A percentile compares a stretch with the other conserved stretches of the same genome.
Conservation (phyloP, 2,113 vertebrate genomes). For the Corythoichthys intestinalis region DNA sequence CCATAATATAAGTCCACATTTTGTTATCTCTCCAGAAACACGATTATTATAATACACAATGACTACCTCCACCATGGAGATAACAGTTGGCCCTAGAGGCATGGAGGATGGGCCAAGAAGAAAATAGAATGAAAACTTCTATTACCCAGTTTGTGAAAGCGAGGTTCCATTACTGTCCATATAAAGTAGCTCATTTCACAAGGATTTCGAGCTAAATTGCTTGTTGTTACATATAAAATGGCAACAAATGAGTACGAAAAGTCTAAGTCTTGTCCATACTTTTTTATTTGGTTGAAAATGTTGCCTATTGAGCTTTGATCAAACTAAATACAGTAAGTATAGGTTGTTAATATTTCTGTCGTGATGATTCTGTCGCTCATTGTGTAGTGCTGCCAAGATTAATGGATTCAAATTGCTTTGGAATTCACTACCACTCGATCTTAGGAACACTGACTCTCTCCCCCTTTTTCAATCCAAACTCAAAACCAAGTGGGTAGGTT, state of each 20-base stretch:
- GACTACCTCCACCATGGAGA: constrained; percentile 1
- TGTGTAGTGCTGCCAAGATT: too few relatives aligned
- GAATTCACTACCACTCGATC: too few relatives aligned
- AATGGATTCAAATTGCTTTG: too few relatives aligned
- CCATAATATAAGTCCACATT: background rate
- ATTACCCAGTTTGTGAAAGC: background rate
- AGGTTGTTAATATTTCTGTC: constrained; percentile 46
- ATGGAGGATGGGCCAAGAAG: background rate
- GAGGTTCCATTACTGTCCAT: background rate
- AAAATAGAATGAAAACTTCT: background rate
- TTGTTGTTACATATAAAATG: background rate
- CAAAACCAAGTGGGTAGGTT: too few relatives aligned
- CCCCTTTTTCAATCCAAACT: too few relatives aligned
- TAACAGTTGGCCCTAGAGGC: background rate
- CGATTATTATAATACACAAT: background rate
- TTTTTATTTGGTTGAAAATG: background rate
- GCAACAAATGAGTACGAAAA: background rate
- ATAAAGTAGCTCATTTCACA: too few relatives aligned
- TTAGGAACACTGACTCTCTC: too few relatives aligned
- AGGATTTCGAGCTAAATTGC: background rate
- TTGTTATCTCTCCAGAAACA: background rate
- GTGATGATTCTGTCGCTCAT: too few relatives aligned
- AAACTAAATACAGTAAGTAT: constrained; percentile 61
- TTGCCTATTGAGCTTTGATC: constrained; percentile 53
- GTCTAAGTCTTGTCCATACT: too few relatives aligned